Conservation (phyloP, 2,797 vertebrate species). For the Crossoptilon crossoptilon region DNA sequence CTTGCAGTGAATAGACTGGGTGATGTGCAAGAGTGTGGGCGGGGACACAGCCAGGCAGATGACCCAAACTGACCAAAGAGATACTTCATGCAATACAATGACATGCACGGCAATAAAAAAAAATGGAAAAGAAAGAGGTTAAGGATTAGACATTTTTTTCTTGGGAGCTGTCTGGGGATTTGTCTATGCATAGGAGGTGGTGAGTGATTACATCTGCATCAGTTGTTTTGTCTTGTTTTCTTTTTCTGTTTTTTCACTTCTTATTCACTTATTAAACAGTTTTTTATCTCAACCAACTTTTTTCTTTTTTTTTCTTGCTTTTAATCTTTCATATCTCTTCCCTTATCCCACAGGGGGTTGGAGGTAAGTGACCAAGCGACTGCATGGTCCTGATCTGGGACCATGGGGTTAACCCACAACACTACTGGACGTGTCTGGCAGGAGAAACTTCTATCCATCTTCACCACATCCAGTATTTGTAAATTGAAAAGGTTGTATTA, state of each 20-base stretch:
- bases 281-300: neutral
- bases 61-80: neutral
- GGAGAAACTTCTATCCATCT: neutral
- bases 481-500: neutral
- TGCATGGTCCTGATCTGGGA: neutral
- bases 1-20: neutral
- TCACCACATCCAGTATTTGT: neutral
- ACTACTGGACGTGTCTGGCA: neutral
- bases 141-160: neutral
- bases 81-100: neutral
- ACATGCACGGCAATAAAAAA: neutral
- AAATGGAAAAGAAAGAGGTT: neutral
- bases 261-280: neutral
- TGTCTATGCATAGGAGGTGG: neutral
- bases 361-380: neutral
- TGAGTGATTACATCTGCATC: neutral
- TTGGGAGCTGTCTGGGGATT: neutral
- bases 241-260: neutral
- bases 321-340: neutral
- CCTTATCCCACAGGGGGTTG: neutral
- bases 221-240: neutral
- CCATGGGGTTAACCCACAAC: neutral
- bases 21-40: neutral
- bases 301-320: neutral
- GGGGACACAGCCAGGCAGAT: neutral